Evolutionary conservation across 2,113 vertebrate genomes (phyloP).

Genomic region (Silurus asotus): DNA sequence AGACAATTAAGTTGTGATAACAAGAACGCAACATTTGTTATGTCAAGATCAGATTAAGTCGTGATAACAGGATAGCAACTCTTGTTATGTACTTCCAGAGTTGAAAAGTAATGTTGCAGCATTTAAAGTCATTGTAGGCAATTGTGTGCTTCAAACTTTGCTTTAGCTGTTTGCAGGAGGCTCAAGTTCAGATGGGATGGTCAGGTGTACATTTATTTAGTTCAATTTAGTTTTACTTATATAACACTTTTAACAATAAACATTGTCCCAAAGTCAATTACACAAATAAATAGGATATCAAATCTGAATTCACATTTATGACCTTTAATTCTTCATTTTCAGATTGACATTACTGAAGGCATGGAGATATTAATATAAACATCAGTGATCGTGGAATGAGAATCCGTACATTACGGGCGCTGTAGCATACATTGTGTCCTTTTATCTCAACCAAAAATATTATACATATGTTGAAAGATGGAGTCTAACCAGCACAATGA

Average conservation of each 20-base stretch:
- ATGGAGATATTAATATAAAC: neutral
- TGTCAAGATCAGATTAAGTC: too few relatives aligned
- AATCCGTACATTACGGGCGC: neutral
- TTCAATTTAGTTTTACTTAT: too few relatives aligned
- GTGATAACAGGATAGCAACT: too few relatives aligned
- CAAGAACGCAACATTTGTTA: too few relatives aligned
- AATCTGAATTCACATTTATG: neutral
- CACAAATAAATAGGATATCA: too few relatives aligned
- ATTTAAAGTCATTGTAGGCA: neutral
- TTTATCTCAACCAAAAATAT: conserved; percentile 1
- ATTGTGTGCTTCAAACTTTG: neutral
- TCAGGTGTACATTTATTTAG: neutral
- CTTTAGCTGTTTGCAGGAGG: neutral
- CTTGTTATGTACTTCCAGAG: too few relatives aligned
- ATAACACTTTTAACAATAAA: too few relatives aligned
- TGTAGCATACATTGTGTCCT: neutral
- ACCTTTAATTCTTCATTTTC: neutral
- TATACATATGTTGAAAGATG: conserved; percentile 51
- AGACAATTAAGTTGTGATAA: too few relatives aligned
- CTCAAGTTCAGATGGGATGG: neutral
- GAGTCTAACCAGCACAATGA: conserved; percentile 61
- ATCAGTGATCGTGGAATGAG: neutral
- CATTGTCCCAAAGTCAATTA: too few relatives aligned
- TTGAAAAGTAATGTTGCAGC: neutral
- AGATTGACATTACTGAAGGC: neutral